Base-by-base conservation (phyloP, 2,888 invertebrate species). In the Melanchra persicariae region DNA sequence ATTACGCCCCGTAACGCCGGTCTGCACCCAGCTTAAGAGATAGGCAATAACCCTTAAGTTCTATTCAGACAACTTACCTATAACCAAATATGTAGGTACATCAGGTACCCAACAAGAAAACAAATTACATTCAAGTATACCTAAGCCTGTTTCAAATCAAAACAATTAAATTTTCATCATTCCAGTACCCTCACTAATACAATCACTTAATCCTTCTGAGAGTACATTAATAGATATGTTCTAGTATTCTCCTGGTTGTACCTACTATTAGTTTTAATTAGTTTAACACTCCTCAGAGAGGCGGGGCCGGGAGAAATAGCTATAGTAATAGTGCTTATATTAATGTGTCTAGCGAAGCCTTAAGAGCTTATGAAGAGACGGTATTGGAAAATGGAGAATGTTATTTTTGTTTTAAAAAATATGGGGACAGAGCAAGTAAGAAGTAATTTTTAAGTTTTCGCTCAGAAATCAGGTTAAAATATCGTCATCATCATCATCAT, bases 211-310 rank as follows among this genome's bases (percentile, higher is more conserved):
- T 55, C 75, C 75, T 63, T 47, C 40, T 17, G 62, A 52, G 70
- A 51, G 12, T 62, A 51, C 49, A 34, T 65, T 70, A 62, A 80
- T 78, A 59, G 52, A 66, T 69, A 65, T 68, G 40, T 75, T 69
- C 70, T 55, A 52, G 57, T 67, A 70, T 79, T 75, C 64, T 51
- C 57, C 55, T 24, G 47, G 51, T 52, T 34, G 24, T 54, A 64
- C 26, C n/a, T 37, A 43, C 68, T 79, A 81, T 84, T 72, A 78
- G 79, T 84, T 84, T 69, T 83, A 85, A 88, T 87, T 87, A 82
- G 69, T 82, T 88, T 84, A 85, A 67, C 66, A 80, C 49, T 55
- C 71, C 69, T 74, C 77, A 47, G 40, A 24, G 17, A 57, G 40
- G 19, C 37, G 15, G 47, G 22, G 26, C 24, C 37, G 22, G 26